A percentile compares a stretch with the other conserved stretches of the same genome.
Evolutionary conservation across 2,113 vertebrate genomes (phyloP).

Genomic region (Sula dactylatra): DNA sequence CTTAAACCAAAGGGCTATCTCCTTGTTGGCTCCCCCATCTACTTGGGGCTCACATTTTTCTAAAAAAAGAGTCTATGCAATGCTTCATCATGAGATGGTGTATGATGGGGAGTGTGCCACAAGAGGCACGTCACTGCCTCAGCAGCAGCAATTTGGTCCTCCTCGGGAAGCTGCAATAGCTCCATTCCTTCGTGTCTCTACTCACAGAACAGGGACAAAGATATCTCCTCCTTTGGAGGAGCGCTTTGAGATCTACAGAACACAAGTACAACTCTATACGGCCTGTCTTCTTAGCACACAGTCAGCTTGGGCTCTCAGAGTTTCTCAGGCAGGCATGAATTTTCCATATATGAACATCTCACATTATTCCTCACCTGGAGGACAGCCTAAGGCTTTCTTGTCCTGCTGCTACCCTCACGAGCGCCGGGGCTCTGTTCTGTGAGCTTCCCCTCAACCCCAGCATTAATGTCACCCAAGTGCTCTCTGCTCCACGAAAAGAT

Average conservation of each 20-base stretch:
- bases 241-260: neutral
- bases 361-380: neutral
- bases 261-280: accelerated
- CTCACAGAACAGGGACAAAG: neutral
- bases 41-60: neutral
- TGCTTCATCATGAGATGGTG: neutral
- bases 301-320: neutral
- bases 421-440: neutral
- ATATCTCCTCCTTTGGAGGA: neutral
- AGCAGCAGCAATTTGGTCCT: neutral
- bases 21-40: too few species aligned
- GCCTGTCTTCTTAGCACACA: neutral
- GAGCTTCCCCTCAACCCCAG: too few species aligned
- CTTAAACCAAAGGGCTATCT: too few species aligned
- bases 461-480: neutral
- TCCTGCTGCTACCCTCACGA: neutral
- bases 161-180: neutral
- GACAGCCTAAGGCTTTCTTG: neutral
- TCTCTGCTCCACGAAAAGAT: neutral
- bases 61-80: neutral
- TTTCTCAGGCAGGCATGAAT: neutral
- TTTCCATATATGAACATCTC: neutral
- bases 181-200: neutral
- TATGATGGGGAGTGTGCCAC: neutral
- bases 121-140: neutral